A percentile compares a stretch with the other conserved stretches of the same genome.
These are phyloP conservation scores for Melanerpes formicivorus DNA, from an alignment of 2,113 vertebrate genomes.

Conservation along the genomic window DNA sequence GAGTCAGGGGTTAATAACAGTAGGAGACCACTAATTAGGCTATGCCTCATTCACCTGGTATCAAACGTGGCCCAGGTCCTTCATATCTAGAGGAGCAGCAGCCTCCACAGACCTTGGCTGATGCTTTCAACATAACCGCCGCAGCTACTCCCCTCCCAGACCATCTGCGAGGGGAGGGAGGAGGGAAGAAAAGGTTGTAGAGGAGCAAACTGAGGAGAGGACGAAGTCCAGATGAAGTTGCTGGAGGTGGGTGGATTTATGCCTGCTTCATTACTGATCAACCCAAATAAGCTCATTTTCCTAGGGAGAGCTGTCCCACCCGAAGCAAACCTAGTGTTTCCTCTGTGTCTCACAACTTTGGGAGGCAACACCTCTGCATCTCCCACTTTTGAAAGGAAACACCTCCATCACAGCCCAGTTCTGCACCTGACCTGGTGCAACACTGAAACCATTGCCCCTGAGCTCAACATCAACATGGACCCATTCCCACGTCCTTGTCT, in stretches of 20 bases:
- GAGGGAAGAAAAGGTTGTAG: neutral
- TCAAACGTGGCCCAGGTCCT: slow-evolving; percentile 61
- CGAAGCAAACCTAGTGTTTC: neutral
- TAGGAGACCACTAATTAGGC: slow-evolving; percentile 72
- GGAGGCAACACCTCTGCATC: neutral
- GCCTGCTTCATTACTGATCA: neutral
- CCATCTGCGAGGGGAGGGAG: slow-evolving; percentile 57
- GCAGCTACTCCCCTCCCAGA: slow-evolving; percentile 21
- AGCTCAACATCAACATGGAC: rapidly evolving
- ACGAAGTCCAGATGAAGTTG: neutral
- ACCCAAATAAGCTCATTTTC: slow-evolving; percentile 14
- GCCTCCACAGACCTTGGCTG: slow-evolving; percentile 52
- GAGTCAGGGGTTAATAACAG: slow-evolving; percentile 80
- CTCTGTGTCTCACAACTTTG: no score
- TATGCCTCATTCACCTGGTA: slow-evolving; percentile 20
- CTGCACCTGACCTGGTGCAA: neutral
- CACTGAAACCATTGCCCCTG: rapidly evolving
- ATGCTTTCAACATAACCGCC: slow-evolving; percentile 44
- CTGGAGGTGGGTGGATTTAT: neutral
- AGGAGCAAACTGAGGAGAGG: neutral
- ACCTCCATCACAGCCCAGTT: rapidly evolving
- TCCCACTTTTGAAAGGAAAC: neutral
- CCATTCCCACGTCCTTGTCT: rapidly evolving
- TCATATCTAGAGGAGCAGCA: slow-evolving; percentile 49
- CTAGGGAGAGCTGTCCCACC: neutral